Evolutionary conservation across 2,797 vertebrate genomes (phyloP).

Genomic region (Phoebastria nigripes): DNA sequence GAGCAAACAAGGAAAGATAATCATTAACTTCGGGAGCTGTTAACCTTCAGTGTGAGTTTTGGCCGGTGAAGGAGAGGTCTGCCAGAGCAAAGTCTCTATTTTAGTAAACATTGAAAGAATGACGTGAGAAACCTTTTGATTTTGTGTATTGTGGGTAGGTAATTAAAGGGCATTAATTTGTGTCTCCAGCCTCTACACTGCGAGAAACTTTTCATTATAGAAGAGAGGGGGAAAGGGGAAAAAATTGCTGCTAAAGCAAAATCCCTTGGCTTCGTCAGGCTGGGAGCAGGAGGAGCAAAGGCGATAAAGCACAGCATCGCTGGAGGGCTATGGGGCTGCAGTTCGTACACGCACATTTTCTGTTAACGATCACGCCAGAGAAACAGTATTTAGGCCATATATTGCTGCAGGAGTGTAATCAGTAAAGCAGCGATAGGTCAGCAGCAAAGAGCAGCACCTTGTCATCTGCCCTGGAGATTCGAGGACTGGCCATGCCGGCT

Average conservation of each 20-base stretch:
- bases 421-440: background rate
- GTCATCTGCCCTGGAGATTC: background rate
- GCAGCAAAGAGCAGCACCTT: background rate
- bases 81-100: background rate
- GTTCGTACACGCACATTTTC: fast-evolving
- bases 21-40: conserved; percentile 27
- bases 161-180: background rate
- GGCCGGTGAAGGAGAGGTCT: background rate
- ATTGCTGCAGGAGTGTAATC: background rate
- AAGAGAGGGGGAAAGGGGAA: fast-evolving
- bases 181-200: background rate
- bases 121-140: background rate
- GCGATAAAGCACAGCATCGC: background rate
- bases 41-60: background rate
- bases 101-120: background rate
- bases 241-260: background rate
- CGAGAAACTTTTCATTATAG: background rate
- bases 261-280: background rate
- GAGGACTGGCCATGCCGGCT: background rate
- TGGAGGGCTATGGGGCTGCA: background rate
- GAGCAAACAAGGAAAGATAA: conserved; percentile 35
- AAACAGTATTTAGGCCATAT: background rate
- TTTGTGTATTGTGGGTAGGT: background rate
- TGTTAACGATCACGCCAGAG: background rate
- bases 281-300: background rate